Base-by-base conservation (phyloP, 2,113 vertebrate genomes). In the Ictalurus furcatus region DNA sequence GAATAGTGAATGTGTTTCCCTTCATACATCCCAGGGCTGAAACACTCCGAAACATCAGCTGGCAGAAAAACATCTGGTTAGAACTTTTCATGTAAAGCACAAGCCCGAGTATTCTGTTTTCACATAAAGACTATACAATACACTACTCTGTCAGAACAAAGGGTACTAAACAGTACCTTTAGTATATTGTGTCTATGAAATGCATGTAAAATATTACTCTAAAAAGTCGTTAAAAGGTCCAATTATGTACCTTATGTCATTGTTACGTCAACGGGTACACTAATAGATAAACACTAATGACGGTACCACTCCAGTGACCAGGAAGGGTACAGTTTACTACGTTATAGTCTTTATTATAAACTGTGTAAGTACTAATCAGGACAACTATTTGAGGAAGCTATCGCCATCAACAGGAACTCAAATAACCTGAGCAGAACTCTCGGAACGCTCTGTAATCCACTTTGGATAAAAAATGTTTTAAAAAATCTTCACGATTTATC, bases 1-100 rank as follows among this genome's bases (percentile, higher is more conserved):
- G 97, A 97, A 95, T 97, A 97, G 96, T 97, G 97, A 96, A 97
- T 97, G 94, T 97, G 97, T 97, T 97, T 97, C 95, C 97, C 97
- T 97, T 97, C 97, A 96, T 97, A 97, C 97, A 97, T 97, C 96
- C 97, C 97, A 97, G 96, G 96, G 96, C 95, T 96, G 96, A 96
- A 95, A 96, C 96, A 95, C 96, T 96, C 96, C 96, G 94, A 96
- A 97, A 97, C 97, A 97, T 97, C 96, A 97, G 97, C 97, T 97
- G 96, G 94, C 95, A 54, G 61, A 74, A 21, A 85, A 89, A 63
- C 17, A 61, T 30, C 52, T 56, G 52, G 5, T 44, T 8, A 88
- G 17, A n/a, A 56, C 3, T 14, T 69, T 69, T 67, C 11, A 44
- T 17, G 7, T 16, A 48, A 28, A 65, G 37, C 61, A 81, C n/a